Percentiles rank a stretch among this genome's conserved stretches.
Conservation (phyloP, 2,797 vertebrate genomes). For the Salmo trutta region DNA sequence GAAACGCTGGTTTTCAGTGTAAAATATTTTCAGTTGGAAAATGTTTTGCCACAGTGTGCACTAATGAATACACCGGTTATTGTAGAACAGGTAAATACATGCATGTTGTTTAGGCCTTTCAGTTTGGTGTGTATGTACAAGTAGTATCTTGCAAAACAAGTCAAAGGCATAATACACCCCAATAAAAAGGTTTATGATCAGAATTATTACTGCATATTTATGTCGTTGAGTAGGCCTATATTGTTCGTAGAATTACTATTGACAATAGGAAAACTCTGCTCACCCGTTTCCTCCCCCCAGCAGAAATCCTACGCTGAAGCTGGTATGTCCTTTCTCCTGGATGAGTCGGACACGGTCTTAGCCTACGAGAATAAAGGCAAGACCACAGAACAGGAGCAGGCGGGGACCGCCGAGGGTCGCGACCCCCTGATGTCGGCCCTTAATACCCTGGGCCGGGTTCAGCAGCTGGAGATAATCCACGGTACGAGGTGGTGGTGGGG, state of each 20-base stretch:
- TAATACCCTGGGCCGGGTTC: constrained; percentile 88
- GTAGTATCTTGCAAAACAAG: background rate
- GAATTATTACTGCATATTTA: background rate
- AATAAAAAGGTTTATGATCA: background rate
- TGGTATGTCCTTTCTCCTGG: constrained; percentile 86
- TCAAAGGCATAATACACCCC: background rate
- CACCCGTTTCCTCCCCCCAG: background rate
- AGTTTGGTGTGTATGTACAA: too few relatives aligned
- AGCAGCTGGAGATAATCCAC: constrained; percentile 95
- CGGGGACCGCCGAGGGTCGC: constrained; percentile 64
- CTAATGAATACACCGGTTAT: too few relatives aligned
- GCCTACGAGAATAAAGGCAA: constrained; percentile 94
- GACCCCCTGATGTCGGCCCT: constrained; percentile 95
- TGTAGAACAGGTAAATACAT: too few relatives aligned
- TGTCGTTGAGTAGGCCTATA: background rate
- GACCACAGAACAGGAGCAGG: constrained; percentile 70
- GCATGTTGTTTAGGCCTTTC: too few relatives aligned
- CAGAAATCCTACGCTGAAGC: constrained; percentile 79
- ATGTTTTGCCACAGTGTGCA: too few relatives aligned
- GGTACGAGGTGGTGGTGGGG: constrained; percentile 62
- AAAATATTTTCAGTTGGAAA: too few relatives aligned
- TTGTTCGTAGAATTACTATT: background rate
- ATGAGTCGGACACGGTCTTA: constrained; percentile 91
- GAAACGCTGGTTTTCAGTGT: too few relatives aligned
- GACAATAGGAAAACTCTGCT: background rate